Conservation (phyloP, 23 tunicate species). For the Halocynthia roretzi region DNA sequence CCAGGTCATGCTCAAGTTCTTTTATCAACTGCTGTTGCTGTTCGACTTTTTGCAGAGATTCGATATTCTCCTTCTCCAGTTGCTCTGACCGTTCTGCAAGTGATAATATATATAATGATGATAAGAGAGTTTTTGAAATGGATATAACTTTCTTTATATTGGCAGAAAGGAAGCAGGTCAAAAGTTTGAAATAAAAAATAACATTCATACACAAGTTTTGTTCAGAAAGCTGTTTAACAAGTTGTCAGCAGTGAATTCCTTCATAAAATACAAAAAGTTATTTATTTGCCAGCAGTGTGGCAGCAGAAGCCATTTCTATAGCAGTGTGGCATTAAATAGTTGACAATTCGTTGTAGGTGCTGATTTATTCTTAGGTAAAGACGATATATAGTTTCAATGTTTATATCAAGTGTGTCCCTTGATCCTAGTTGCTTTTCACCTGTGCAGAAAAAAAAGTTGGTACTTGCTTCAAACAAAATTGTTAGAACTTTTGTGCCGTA, state of each 20-base stretch:
- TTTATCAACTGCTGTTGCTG: constrained; percentile 44
- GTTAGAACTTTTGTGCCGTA: no score
- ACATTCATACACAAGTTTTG: not conserved
- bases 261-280: not conserved
- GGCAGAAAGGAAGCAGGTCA: no score
- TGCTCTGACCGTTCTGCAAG: constrained; percentile 32
- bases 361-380: no score
- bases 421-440: no score
- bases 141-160: no score
- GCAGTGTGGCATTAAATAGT: no score
- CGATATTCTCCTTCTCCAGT: constrained; percentile 44
- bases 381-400: no score
- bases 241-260: not conserved
- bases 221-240: not conserved
- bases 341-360: no score
- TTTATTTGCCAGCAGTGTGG: not conserved
- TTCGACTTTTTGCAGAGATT: constrained; percentile 17
- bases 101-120: not conserved
- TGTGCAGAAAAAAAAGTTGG: no score
- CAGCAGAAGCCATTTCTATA: not conserved
- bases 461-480: no score
- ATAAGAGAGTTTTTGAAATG: not conserved
- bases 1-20: constrained; percentile 78
- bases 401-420: no score
- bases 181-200: not conserved